A percentile compares a stretch with the other conserved stretches of the same genome.
phyloP scores from a whole-genome alignment of 2,888 invertebrate species.

The Lathronympha strigana region DNA sequence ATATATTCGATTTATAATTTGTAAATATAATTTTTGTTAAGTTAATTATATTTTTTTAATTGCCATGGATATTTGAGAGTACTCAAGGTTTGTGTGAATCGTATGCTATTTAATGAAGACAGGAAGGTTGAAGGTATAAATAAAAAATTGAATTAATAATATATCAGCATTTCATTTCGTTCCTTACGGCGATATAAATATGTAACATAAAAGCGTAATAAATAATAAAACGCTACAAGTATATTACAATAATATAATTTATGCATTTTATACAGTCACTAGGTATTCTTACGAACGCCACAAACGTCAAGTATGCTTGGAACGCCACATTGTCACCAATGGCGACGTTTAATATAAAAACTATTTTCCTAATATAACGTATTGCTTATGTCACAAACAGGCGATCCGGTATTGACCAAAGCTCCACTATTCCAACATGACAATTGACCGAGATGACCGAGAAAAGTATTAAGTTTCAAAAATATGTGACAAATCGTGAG shows the following conservation, averaged over 20 bases:
- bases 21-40: constrained; percentile 79
- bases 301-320: neutral
- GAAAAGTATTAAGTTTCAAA: too few species aligned
- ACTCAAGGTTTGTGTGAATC: constrained; percentile 71
- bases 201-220: constrained; percentile 48
- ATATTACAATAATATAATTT: constrained; percentile 77
- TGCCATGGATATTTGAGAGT: constrained; percentile 79
- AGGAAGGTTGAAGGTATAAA: constrained; percentile 79
- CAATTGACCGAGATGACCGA: too few species aligned
- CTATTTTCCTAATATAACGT: constrained; percentile 11
- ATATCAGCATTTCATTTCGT: constrained; percentile 66
- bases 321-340: neutral
- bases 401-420: neutral
- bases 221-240: constrained; percentile 64
- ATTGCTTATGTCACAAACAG: neutral
- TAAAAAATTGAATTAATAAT: constrained; percentile 79
- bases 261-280: constrained; percentile 63
- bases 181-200: constrained; percentile 39
- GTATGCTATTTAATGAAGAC: constrained; percentile 78
- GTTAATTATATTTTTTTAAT: constrained; percentile 77
- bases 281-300: constrained; percentile 5
- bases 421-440: neutral
- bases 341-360: constrained; percentile 11
- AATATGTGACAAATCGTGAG: too few species aligned
- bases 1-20: constrained; percentile 78